Evolutionary conservation across 1,140 invertebrate genomes (phyloP), one percentile per base, ranked within the genome.

Genomic region (Drosophila sturtevanti): DNA sequence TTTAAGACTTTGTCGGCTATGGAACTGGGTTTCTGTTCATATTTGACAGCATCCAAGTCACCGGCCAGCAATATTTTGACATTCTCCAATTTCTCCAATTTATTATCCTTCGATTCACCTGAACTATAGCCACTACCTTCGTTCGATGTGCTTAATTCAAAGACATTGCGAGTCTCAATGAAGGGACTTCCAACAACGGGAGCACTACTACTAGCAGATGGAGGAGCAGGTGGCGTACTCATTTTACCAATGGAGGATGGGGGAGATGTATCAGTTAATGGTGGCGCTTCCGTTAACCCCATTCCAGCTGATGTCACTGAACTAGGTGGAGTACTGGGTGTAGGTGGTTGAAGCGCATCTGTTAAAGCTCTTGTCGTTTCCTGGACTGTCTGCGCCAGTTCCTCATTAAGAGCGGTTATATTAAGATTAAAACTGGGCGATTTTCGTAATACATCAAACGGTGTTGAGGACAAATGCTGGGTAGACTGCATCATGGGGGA

Each of bases 1-100:
- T 94, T 93, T 4, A 94, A 89, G 4, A 94, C 91, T 84, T 94
- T 94, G 68, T 94, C 94, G 3, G 94, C 94, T 72, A 94, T 94
- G 56, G 94, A 94, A 11, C 93, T 93, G 18, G 89, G 77, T 48
- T 91, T 91, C 22, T 90, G 91, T 44, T 92, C 91, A 38, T 86
- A 82, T 56, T 89, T 92, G 4, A 81, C 76, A 0, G 87, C 87
- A 24, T 87, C 89, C 10, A 92, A 64, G 59, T 92, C 89, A 11
- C 90, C 91, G 0, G 85, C 80, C 12, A 91, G 54, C 18, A 92
- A 41, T 3, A 90, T 91, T 55, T 91, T 91, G 0, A 89, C 90
- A 48, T 91, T 93, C 71, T 94, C 93, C 0, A 94, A 92, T 24
- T 87, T 78, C 79, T 94, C 94, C 4, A 93, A 92, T 63, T 94